Percentiles rank a stretch among this genome's conserved stretches.
Conservation (phyloP, 2,888 invertebrate species). For the Allygus modestus region DNA sequence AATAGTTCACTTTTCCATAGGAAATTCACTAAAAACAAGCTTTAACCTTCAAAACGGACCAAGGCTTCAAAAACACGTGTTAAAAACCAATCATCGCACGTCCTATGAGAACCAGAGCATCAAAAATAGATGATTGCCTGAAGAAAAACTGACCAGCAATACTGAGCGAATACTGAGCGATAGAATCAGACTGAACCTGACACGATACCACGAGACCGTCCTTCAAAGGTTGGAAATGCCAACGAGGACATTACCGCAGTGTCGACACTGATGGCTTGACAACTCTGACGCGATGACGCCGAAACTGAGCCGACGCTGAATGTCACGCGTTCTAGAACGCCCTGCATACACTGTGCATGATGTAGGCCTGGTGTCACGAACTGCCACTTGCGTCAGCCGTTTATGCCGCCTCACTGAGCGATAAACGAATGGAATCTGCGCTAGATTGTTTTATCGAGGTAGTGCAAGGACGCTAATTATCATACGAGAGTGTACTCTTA, state of each 20-base stretch:
- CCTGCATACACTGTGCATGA: neutral
- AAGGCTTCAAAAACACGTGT: neutral
- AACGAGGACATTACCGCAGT: constrained; percentile 25
- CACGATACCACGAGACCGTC: neutral
- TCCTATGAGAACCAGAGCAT: neutral
- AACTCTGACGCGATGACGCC: neutral
- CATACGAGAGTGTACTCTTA: no score
- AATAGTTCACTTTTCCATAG: no score
- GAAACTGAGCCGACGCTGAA: no score
- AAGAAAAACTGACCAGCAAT: constrained; percentile 22
- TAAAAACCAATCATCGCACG: constrained; percentile 1
- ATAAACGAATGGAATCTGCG: neutral
- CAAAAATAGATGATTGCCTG: constrained; percentile 19
- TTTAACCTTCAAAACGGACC: no score
- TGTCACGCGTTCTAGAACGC: constrained; percentile 11
- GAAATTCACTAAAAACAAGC: no score
- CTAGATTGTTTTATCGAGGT: no score
- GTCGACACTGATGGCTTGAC: constrained; percentile 14
- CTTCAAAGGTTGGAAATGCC: constrained; percentile 45
- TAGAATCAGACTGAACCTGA: constrained; percentile 1
- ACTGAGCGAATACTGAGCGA: neutral
- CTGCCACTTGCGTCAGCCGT: neutral
- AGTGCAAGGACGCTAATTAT: no score
- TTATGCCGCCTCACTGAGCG: constrained; percentile 1
- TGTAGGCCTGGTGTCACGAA: neutral